A percentile compares a stretch with the other conserved stretches of the same genome.
phyloP scores from a whole-genome alignment of 2,888 invertebrate genomes.

The Tetropium fuscum region DNA sequence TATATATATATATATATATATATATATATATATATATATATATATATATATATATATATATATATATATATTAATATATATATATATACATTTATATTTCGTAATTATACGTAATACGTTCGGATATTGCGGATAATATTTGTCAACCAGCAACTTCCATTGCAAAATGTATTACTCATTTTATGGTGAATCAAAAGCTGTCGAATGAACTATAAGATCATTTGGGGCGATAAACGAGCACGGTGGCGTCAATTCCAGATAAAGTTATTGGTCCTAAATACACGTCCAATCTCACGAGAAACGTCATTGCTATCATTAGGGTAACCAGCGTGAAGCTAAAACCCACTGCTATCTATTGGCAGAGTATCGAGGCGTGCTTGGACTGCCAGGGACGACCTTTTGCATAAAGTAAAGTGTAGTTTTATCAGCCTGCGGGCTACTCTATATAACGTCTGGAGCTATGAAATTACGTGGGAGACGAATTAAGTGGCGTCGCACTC shows the following conservation, averaged over 20 bases:
- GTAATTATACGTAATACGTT: too few species aligned
- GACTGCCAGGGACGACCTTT: conserved; percentile 22
- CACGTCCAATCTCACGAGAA: conserved; percentile 18
- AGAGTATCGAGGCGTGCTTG: conserved; percentile 24
- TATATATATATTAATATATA: too few species aligned
- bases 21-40: too few species aligned
- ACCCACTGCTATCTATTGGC: conserved; percentile 24
- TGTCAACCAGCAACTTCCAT: conserved; percentile 46
- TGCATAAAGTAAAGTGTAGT: conserved; percentile 28
- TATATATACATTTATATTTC: too few species aligned
- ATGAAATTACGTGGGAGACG: conserved; percentile 40
- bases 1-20: too few species aligned
- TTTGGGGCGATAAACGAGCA: conserved; percentile 41
- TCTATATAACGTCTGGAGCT: conserved; percentile 29
- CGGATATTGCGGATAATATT: too few species aligned
- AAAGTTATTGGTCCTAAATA: conserved; percentile 33
- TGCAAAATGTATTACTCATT: conserved; percentile 53
- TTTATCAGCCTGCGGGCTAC: conserved; percentile 22
- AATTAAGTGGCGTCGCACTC: conserved; percentile 34
- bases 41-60: too few species aligned
- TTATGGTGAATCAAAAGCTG: conserved; percentile 51
- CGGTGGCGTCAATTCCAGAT: conserved; percentile 24
- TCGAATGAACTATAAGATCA: conserved; percentile 51
- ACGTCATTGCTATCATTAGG: conserved; percentile 32
- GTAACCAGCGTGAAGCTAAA: conserved; percentile 32